Evolutionary conservation across 2,888 invertebrate species (phyloP), one percentile per base, ranked within the genome.

Genomic region (Fabriciana adippe): DNA sequence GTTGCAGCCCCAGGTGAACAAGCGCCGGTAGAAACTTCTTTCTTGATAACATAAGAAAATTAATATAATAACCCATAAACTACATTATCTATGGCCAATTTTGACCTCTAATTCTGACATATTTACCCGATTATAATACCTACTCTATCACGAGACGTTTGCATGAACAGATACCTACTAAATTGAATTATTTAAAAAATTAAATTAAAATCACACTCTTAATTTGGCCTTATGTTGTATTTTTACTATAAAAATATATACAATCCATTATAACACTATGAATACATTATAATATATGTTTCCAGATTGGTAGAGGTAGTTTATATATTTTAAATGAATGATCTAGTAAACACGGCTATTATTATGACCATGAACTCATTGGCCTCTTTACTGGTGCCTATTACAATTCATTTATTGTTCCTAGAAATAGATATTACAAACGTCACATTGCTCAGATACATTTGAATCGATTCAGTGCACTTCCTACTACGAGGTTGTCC

Each of bases 281-380:
- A 57, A 65, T 45, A 62, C n/a, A 59, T 59, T 55, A 55, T 13
- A 48, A 48, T 57, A 57, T 45, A 26, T 31, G 26, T 59, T 48
- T 59, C 70, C 69, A 72, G 76, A 75, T 74, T 69, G 53, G 66
- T 71, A 79, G 82, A 84, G 82, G 81, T 81, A 82, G 77, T 75
- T 79, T 69, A 26, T 59, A 59, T 59, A 26, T 26, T 57, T 48
- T 47, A 59, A 59, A 59, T 59, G 31, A 48, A 48, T 59, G 31
- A 48, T 57, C 45, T 48, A 48, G 51, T 64, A 70, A 67, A 67
- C 56, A 67, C 48, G 54, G 53, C 62, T 55, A 64, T 55, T 76
- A 64, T 67, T 72, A 31, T 82, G 87, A 74, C 90, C 89, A 76
- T 89, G 88, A 90, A 85, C 89, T 78, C 78, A 5, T 47, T 73